Base-by-base conservation (phyloP, 2,113 vertebrate genomes). In the Tautogolabrus adspersus region DNA sequence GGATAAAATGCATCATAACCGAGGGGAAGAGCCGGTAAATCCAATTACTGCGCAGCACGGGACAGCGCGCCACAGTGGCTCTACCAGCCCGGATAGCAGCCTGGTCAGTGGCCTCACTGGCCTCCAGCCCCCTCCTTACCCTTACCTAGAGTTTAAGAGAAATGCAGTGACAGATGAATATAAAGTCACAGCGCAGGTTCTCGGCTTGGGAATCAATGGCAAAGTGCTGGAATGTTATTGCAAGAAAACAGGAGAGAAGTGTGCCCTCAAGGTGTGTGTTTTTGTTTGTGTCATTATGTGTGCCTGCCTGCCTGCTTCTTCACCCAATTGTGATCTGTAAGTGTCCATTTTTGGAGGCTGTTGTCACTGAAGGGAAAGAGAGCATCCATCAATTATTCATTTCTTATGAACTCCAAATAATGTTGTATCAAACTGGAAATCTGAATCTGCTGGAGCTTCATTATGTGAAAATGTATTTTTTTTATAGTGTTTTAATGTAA, bases 221-320 rank as follows among this genome's bases (percentile, higher is more conserved):
- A 92, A 91, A 81, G 92, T 93, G 42, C 51, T 93, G 77, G 89
- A 91, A 49, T 93, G 92, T 59, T 89, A 75, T 16, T 89, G 91
- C 80, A 92, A 93, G 86, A 84, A 59, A 65, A 89, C 88, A 0
- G 89, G 86, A 44, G 75, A 88, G 47, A 93, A 92, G 54, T 93
- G 91, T 74, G 92, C 92, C 37, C 87, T 93, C 0, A 93, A 93
- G 92, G 92, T 93, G 64, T 49, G 79, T 81, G 40, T 52, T 42
- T 47, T 76, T 62, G 56, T 66, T 18, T 13, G 6, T 44, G 21
- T 57, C 21, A 83, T 40, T 81, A 60, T 79, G 2, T 62, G 65
- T 62, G n/a, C 10, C 6, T 38, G 23, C 51, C 21, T 86, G 47
- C 10, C 23, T n/a, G n/a, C n/a, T n/a, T 49, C 12, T 63, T 52